These are phyloP conservation scores for Rhabdophis nuchalis DNA, from an alignment of 2,797 vertebrate genomes.

Conservation along the genomic window DNA sequence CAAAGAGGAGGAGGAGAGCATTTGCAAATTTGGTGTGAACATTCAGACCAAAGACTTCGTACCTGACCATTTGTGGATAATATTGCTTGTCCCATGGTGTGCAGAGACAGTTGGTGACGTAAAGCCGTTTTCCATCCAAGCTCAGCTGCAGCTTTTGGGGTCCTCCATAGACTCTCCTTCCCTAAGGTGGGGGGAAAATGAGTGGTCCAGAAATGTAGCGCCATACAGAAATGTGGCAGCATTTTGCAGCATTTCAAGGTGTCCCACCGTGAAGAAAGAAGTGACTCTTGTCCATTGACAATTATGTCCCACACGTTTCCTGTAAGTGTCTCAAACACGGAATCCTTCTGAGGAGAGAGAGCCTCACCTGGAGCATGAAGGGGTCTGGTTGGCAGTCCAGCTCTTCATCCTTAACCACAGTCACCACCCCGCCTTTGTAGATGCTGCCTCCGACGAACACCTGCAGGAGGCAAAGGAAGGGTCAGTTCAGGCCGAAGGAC, in stretches of 20 bases:
- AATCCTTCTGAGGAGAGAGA: neutral
- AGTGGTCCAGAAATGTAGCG: neutral
- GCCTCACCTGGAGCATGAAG: conserved; percentile 71
- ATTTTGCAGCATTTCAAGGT: neutral
- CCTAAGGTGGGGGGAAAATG: conserved; percentile 60
- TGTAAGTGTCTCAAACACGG: neutral
- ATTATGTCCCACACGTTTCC: neutral
- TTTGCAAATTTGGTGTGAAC: neutral
- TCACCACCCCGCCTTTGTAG: conserved; percentile 69
- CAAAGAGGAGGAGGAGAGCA: neutral
- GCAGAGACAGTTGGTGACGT: conserved; percentile 81
- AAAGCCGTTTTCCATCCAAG: conserved; percentile 82
- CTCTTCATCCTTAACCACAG: conserved; percentile 74
- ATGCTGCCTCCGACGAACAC: conserved; percentile 79
- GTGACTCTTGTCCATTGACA: neutral
- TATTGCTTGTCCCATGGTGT: conserved; percentile 86
- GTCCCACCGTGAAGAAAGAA: neutral
- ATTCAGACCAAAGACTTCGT: neutral
- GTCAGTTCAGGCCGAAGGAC: neutral
- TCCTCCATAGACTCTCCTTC: conserved; percentile 72
- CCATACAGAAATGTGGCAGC: too few species aligned
- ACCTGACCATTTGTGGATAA: conserved; percentile 80
- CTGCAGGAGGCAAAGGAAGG: conserved; percentile 42
- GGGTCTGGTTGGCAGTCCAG: conserved; percentile 71
- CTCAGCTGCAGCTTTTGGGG: conserved; percentile 83